These are phyloP conservation scores for Oscheius sp. DNA, from an alignment of 1,140 invertebrate genomes.

Conservation along the genomic window DNA sequence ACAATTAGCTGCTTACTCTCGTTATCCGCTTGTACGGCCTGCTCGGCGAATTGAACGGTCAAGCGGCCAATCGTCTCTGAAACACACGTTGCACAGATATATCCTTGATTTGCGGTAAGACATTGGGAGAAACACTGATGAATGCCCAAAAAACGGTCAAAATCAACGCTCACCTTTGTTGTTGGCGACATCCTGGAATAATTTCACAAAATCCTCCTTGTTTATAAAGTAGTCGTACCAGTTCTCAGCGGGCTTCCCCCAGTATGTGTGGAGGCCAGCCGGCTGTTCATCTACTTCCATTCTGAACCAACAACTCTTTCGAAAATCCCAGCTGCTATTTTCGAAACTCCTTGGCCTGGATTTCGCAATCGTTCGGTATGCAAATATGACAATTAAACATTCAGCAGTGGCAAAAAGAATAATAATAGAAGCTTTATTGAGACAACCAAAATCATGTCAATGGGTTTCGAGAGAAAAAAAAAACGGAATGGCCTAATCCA, in stretches of 20 bases:
- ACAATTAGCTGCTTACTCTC: slow-evolving; percentile 2
- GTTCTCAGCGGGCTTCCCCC: slow-evolving; percentile 25
- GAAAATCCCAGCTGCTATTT: too few relatives aligned
- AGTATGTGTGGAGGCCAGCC: slow-evolving; percentile 1
- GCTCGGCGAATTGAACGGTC: slow-evolving; percentile 27
- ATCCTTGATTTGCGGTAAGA: slow-evolving; percentile 13
- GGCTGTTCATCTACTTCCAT: neutral
- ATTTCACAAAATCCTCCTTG: slow-evolving; percentile 2
- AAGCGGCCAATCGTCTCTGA: slow-evolving; percentile 13
- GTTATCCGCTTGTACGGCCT: slow-evolving; percentile 12
- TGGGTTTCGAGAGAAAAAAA: too few relatives aligned
- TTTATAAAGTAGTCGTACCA: slow-evolving; percentile 38
- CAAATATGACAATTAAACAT: too few relatives aligned
- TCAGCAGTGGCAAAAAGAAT: too few relatives aligned
- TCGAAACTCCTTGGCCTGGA: too few relatives aligned
- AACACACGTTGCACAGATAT: slow-evolving; percentile 30
- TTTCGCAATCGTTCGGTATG: too few relatives aligned
- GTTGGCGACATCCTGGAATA: neutral
- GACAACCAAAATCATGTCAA: too few relatives aligned
- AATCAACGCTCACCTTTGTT: neutral
- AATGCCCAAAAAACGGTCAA: neutral
- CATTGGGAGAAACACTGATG: neutral
- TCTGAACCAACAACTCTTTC: too few relatives aligned
- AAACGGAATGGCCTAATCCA: too few relatives aligned
- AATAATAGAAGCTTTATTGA: too few relatives aligned